Evolutionary conservation across 1,140 invertebrate species (phyloP).

Genomic region (Sesamia nonagrioides): DNA sequence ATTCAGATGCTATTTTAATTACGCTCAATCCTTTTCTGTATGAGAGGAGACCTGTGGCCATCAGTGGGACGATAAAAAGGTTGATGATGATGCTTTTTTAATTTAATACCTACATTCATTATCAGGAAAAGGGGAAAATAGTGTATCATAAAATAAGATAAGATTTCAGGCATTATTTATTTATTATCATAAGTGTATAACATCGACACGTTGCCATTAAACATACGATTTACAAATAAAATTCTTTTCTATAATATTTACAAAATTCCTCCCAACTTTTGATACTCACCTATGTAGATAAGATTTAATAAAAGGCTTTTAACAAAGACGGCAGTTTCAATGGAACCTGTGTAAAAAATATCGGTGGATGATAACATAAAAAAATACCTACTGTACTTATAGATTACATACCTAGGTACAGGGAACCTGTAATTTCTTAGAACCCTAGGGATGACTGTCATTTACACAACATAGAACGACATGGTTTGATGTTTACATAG

Average conservation of each 20-base stretch:
- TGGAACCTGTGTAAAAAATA: not conserved
- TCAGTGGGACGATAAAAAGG: no score
- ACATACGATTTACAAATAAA: conserved; percentile 86
- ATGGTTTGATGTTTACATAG: no score
- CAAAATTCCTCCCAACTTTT: conserved; percentile 72
- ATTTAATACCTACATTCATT: no score
- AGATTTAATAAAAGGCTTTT: conserved; percentile 23
- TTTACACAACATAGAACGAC: no score
- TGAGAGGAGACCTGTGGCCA: no score
- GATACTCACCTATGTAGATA: conserved; percentile 62
- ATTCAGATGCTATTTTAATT: no score
- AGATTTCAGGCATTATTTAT: conserved; percentile 79
- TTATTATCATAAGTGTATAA: conserved; percentile 83
- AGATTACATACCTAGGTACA: no score
- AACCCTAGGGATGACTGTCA: no score
- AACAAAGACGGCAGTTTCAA: conserved; percentile 30
- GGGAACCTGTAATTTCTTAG: no score
- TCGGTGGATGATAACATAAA: not conserved
- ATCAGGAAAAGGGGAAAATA: not conserved
- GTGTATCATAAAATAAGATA: not conserved
- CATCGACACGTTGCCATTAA: conserved; percentile 85
- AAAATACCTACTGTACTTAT: no score
- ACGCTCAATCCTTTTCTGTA: no score
- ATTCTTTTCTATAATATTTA: conserved; percentile 80
- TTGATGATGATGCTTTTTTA: no score